phyloP scores from a whole-genome alignment of 2,113 vertebrate species.

The Rallus limicola region DNA sequence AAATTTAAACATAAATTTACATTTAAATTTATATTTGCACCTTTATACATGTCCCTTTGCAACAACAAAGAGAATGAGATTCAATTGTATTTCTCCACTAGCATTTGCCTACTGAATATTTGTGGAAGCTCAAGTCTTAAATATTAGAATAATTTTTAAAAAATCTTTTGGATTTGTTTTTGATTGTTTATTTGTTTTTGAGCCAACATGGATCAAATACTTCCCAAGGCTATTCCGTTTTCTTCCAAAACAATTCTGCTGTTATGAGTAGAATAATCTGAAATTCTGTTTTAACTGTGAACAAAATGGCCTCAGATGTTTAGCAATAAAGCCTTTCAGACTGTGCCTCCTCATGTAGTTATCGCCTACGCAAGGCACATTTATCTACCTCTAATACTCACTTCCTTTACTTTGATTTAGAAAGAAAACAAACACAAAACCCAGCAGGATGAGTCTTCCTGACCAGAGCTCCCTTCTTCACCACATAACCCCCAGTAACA shows the following conservation, averaged over 20 bases:
- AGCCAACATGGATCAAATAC: neutral
- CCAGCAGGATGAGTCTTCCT: neutral
- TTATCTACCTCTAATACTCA: neutral
- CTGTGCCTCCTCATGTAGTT: accelerated
- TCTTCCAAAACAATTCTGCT: neutral
- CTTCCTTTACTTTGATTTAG: neutral
- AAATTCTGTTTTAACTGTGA: neutral
- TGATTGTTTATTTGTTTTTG: neutral
- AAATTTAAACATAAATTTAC: constrained; percentile 2
- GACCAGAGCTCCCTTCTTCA: neutral
- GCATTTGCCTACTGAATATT: neutral
- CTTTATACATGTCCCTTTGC: constrained; percentile 6
- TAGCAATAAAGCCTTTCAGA: neutral
- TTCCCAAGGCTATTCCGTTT: neutral
- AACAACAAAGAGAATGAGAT: neutral
- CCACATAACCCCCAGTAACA: neutral
- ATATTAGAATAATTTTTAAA: neutral
- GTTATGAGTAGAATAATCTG: neutral
- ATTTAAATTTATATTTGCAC: constrained; percentile 57
- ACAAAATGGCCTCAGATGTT: neutral
- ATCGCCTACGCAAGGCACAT: neutral
- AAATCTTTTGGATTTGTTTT: neutral
- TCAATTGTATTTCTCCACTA: neutral
- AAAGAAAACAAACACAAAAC: neutral
- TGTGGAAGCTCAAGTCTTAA: neutral